A percentile compares a stretch with the other conserved stretches of the same genome.
phyloP scores from a whole-genome alignment of 2,113 vertebrate species.

The Silurus meridionalis region DNA sequence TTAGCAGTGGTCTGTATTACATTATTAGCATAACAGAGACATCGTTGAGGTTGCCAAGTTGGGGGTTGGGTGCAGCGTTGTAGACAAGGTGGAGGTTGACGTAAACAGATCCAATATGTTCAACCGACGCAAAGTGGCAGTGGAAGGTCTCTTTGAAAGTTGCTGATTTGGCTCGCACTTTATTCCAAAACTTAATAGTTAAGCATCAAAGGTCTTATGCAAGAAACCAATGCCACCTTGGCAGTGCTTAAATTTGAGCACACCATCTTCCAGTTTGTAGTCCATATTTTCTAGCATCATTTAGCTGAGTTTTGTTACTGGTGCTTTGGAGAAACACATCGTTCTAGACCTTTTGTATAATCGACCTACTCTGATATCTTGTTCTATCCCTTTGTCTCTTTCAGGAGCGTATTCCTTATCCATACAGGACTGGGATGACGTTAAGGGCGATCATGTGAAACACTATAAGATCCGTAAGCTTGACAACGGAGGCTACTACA shows the following conservation, averaged over 20 bases:
- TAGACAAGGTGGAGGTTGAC: background rate
- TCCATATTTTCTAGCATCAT: too few relatives aligned
- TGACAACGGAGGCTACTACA: conserved; percentile 97
- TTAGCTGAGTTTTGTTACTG: background rate
- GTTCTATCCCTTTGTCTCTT: conserved; percentile 9
- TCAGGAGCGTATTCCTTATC: conserved; percentile 97
- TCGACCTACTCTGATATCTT: background rate
- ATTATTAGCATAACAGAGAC: conserved; percentile 34
- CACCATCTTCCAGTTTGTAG: background rate
- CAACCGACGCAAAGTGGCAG: background rate
- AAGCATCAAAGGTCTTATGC: background rate
- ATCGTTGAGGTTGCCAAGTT: background rate
- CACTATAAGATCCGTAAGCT: conserved; percentile 99
- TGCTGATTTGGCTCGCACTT: background rate
- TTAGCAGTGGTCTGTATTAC: conserved; percentile 12
- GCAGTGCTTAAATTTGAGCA: background rate
- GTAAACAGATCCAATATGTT: conserved; percentile 16
- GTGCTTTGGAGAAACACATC: background rate
- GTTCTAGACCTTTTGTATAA: background rate
- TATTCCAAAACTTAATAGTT: background rate
- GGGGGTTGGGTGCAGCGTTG: conserved; percentile 20
- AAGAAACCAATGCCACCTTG: background rate
- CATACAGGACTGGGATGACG: conserved; percentile 98
- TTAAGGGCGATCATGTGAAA: conserved; percentile 98
- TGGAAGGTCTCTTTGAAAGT: background rate